These are phyloP conservation scores for Falco novaeseelandiae DNA, from an alignment of 2,797 vertebrate genomes.

Conservation along the genomic window DNA sequence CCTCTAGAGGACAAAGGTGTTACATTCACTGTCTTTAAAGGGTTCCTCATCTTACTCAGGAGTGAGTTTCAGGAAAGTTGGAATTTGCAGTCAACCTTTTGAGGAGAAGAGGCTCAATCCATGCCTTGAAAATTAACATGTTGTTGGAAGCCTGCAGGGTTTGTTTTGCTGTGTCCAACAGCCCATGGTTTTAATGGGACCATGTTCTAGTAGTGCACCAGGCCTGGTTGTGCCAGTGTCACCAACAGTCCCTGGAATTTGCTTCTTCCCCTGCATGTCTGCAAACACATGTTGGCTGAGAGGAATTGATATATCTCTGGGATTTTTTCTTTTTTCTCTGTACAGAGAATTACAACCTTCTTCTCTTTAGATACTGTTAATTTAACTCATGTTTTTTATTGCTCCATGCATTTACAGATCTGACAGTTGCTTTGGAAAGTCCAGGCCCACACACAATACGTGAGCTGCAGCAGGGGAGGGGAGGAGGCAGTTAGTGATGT, in stretches of 20 bases:
- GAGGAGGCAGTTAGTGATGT: not conserved
- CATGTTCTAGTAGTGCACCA: not conserved
- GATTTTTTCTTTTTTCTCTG: not conserved
- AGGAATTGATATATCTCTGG: not conserved
- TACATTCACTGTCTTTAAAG: not conserved
- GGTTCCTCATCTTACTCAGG: not conserved
- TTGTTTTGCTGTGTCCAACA: not conserved
- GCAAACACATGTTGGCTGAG: not conserved
- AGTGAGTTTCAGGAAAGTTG: not conserved
- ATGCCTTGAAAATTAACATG: not conserved
- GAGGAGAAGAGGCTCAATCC: not conserved
- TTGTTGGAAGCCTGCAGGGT: not conserved
- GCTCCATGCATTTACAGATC: not conserved
- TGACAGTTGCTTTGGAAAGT: not conserved
- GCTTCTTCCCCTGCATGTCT: not conserved
- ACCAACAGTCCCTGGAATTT: not conserved
- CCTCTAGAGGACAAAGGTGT: not conserved
- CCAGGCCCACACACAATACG: not conserved
- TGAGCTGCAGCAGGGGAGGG: not conserved
- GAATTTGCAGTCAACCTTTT: not conserved
- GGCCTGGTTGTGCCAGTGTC: rapidly evolving
- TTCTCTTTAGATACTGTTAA: not conserved
- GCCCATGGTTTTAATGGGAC: not conserved
- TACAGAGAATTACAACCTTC: not conserved
- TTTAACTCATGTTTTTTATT: not conserved